Evolutionary conservation across 2,888 invertebrate species (phyloP).

Genomic region (Xestia sexstrigata): DNA sequence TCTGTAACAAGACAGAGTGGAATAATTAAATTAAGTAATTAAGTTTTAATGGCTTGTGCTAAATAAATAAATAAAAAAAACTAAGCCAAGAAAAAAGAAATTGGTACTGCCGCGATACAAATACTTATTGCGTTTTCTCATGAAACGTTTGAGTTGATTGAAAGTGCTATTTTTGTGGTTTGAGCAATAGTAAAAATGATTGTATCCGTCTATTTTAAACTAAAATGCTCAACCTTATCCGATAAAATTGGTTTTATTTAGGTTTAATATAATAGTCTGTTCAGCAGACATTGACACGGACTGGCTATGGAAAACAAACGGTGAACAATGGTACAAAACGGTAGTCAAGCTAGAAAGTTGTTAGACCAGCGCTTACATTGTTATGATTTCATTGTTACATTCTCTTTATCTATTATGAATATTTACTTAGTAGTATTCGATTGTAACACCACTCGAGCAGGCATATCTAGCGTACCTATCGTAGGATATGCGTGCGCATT

Average conservation of each 20-base stretch:
- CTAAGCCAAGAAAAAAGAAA: neutral
- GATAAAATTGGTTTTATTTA: neutral
- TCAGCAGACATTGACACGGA: constrained; percentile 6
- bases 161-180: constrained; percentile 13
- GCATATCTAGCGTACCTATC: constrained; percentile 16
- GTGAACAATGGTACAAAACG: constrained; percentile 60
- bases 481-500: constrained; percentile 17
- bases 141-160: constrained; percentile 5
- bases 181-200: constrained; percentile 4
- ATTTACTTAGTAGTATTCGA: constrained; percentile 36
- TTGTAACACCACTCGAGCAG: constrained; percentile 17
- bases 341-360: constrained; percentile 58
- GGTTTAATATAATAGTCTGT: constrained; percentile 1
- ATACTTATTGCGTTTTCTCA: constrained; percentile 1
- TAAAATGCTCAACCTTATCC: neutral
- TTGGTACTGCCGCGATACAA: neutral
- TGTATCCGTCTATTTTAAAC: neutral
- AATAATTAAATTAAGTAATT: neutral
- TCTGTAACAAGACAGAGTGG: neutral
- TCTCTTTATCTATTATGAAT: constrained; percentile 54
- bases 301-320: constrained; percentile 47
- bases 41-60: neutral
- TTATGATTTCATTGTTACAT: constrained; percentile 59
- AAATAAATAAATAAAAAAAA: neutral
- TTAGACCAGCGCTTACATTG: constrained; percentile 41